phyloP scores from a whole-genome alignment of 2,113 vertebrate genomes.

The Bubalus kerabau region DNA sequence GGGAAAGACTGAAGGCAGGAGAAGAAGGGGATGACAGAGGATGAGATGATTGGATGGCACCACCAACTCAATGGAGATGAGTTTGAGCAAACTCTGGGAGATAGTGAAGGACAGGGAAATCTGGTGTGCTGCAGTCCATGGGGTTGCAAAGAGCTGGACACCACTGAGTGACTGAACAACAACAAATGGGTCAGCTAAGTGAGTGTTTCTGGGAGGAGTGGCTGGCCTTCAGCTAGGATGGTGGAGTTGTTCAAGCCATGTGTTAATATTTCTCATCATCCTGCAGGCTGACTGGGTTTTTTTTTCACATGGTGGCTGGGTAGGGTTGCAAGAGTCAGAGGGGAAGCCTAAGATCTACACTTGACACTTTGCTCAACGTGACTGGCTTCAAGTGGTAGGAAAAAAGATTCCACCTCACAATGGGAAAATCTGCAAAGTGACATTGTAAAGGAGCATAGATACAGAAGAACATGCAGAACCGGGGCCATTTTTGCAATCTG shows the following conservation, averaged over 20 bases:
- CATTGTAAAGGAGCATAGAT: too few species aligned
- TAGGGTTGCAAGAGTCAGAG: too few species aligned
- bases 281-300: background rate
- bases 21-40: background rate
- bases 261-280: background rate
- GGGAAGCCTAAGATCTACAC: background rate
- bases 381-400: background rate
- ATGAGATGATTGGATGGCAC: background rate
- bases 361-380: background rate
- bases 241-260: background rate
- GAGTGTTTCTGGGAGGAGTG: background rate
- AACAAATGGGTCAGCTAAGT: background rate
- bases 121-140: background rate
- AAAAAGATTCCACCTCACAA: too few species aligned
- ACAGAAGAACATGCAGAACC: background rate
- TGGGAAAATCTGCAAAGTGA: background rate
- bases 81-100: background rate
- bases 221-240: background rate
- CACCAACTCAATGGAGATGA: background rate
- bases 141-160: background rate
- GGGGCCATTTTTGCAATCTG: background rate
- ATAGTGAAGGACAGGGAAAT: background rate
- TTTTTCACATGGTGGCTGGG: background rate
- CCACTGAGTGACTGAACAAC: background rate
- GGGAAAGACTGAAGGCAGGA: background rate